Evolutionary conservation across 2,888 invertebrate genomes (phyloP).

Genomic region (Drosophila paramelanica): DNA sequence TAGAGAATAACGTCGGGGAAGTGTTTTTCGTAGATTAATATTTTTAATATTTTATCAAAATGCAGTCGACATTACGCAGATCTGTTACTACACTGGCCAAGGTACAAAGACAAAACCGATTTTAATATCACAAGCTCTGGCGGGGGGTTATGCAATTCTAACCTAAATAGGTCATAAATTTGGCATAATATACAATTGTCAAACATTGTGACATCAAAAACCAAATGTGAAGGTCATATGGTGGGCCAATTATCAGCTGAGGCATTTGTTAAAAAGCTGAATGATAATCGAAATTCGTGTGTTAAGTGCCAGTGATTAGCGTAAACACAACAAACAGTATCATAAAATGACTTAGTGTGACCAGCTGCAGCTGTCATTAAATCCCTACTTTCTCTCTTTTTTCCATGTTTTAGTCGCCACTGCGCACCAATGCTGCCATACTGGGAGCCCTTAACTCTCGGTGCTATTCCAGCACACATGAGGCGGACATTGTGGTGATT

Average conservation of each 20-base stretch:
- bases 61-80: conserved; percentile 80
- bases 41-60: conserved; percentile 45
- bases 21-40: conserved; percentile 26
- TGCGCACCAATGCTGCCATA: conserved; percentile 84
- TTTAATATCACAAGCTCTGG: conserved; percentile 14
- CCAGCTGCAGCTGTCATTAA: conserved; percentile 13
- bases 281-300: conserved; percentile 34
- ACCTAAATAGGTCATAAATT: conserved; percentile 64
- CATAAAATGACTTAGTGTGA: conserved; percentile 26
- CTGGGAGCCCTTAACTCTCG: conserved; percentile 85
- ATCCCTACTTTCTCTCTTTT: conserved; percentile 4
- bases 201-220: conserved; percentile 29
- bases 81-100: conserved; percentile 69
- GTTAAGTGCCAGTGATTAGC: conserved; percentile 37
- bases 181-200: conserved; percentile 34
- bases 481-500: conserved; percentile 98
- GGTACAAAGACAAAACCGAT: conserved; percentile 56
- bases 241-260: conserved; percentile 55
- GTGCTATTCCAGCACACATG: conserved; percentile 90
- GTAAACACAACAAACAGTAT: conserved; percentile 60
- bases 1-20: conserved; percentile 58
- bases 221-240: conserved; percentile 56
- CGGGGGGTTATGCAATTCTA: conserved; percentile 81
- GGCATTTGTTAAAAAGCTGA: conserved; percentile 31
- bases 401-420: conserved; percentile 70